phyloP scores from a whole-genome alignment of 2,797 vertebrate genomes.

The Synaphobranchus kaupii region DNA sequence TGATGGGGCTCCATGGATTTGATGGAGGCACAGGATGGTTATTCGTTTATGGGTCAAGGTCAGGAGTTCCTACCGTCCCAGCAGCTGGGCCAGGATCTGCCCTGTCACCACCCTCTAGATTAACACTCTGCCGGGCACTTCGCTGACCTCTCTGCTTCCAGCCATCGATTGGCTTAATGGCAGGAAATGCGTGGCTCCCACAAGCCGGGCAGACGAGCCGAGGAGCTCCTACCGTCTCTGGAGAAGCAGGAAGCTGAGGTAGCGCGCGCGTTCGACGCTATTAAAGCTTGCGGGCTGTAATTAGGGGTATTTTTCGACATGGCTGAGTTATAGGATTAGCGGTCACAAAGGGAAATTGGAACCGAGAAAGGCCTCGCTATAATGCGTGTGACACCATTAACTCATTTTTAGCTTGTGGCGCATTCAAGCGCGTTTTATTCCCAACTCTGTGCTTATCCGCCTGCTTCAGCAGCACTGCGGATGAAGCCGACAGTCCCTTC shows the following conservation, averaged over 20 bases:
- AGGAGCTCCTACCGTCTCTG: neutral
- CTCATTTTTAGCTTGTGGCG: slow-evolving; percentile 53
- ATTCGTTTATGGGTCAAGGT: neutral
- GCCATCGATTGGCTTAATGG: slow-evolving; percentile 1
- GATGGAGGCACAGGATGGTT: neutral
- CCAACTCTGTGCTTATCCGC: neutral
- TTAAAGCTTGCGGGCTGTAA: neutral
- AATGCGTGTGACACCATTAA: slow-evolving; percentile 68
- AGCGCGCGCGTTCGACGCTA: neutral
- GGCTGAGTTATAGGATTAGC: slow-evolving; percentile 60
- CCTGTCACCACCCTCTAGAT: neutral
- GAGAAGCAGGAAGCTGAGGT: neutral
- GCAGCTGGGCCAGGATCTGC: neutral
- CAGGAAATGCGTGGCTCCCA: neutral
- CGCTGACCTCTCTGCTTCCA: neutral
- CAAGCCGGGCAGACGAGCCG: neutral
- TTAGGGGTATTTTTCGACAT: slow-evolving; percentile 7
- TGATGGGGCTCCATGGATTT: neutral
- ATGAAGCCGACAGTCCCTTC: neutral
- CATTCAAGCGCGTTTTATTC: neutral
- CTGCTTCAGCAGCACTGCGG: neutral
- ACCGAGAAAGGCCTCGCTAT: slow-evolving; percentile 49
- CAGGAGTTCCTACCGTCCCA: neutral
- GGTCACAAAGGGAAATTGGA: slow-evolving; percentile 53
- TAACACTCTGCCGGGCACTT: neutral